phyloP scores from a whole-genome alignment of 2,797 vertebrate species.

The Tenualosa ilisha region DNA sequence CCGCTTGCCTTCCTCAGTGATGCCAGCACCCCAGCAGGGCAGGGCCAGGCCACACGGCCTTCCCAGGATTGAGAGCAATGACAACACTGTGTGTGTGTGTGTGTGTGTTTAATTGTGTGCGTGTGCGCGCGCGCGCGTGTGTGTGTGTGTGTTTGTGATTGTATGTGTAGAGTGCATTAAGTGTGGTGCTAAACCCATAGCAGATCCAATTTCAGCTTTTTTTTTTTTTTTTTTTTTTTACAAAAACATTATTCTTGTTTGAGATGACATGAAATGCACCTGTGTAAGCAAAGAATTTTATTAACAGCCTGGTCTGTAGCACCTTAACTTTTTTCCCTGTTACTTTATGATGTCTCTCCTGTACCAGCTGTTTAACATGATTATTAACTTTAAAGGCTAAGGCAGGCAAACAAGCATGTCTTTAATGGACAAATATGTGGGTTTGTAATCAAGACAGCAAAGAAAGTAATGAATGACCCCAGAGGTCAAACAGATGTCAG shows the following conservation, averaged over 20 bases:
- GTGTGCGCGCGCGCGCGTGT: constrained; percentile 16
- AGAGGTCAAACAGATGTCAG: not conserved
- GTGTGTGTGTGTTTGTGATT: not conserved
- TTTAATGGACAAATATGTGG: not conserved
- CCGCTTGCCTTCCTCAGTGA: constrained; percentile 55
- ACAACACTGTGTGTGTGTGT: constrained; percentile 51
- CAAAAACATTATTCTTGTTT: not conserved
- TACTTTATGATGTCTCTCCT: not conserved
- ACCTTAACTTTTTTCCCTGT: not conserved
- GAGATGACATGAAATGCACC: not conserved
- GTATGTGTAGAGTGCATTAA: not conserved
- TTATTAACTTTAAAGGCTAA: not conserved
- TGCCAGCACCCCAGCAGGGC: constrained; percentile 50
- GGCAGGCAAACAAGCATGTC: not conserved
- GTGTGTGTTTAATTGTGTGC: constrained; percentile 2
- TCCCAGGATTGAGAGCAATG: constrained; percentile 56
- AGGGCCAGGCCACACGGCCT: constrained; percentile 32
- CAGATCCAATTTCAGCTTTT: not conserved
- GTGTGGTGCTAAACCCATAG: constrained; percentile 29
- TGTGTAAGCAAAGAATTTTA: not conserved
- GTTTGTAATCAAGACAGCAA: not conserved
- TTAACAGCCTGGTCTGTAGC: constrained; percentile 18
- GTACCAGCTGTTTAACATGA: not conserved
- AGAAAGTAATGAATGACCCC: not conserved
- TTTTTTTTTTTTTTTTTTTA: too few relatives aligned